Base-by-base conservation (phyloP, 2,113 vertebrate genomes). In the Serinus canaria region DNA sequence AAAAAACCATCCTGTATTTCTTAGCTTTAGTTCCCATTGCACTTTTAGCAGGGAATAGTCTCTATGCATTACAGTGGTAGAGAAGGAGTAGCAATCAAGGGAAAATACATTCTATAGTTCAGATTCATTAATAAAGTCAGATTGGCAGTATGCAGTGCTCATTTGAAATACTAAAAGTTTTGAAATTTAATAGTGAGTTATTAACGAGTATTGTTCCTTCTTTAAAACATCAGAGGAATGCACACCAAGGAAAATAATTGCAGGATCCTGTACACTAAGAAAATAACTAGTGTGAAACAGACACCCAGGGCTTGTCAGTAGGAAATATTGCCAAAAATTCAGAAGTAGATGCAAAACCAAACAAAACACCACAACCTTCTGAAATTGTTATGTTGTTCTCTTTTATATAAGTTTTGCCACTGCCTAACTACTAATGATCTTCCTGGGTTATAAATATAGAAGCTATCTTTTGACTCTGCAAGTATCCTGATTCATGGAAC, bases 1-100 rank as follows among this genome's bases (percentile, higher is more conserved):
- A 46, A 74, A 47, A 84, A 75, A 67, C 39, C 39, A 39, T 7
- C 28, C 11, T 28, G 10, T 53, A 80, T 92, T 90, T 93, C 62
- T 84, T 70, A 72, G 53, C 67, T 92, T 93, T 74, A 79, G 74
- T 92, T 96, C 87, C 58, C 30, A 43, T 39, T 90, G 72, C 18
- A 63, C 83, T 95, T 90, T 85, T 94, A 91, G 39, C 23, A 80
- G 85, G 23, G 33, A 67, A 80, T 49, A 77, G 7, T 68, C 20
- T 60, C 15, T 88, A 27, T 49, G 15, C 55, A 31, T 69, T 85
- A 17, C 37, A 66, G 22, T 41, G 74, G 30, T 15, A 85, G 56
- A 64, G 56, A 58, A 84, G 35, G 37, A 41, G 12, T 76, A 79
- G 39, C 35, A 88, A 83, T 91, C 47, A 83, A 85, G 22, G 69